Base-by-base conservation (phyloP, 2,113 vertebrate genomes). In the Hydropotes inermis region DNA sequence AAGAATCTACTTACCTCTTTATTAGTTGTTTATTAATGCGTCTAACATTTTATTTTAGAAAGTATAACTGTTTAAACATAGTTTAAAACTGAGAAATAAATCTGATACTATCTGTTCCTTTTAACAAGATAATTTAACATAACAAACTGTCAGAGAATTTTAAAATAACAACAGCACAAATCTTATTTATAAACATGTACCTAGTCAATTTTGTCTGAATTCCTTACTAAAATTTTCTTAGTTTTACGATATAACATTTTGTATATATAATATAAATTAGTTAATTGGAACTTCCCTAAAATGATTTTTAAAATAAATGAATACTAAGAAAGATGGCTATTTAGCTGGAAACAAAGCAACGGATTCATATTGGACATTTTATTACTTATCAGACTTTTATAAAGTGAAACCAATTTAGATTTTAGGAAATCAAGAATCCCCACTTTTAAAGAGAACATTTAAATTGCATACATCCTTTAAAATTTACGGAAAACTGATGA, bases 1-100 rank as follows among this genome's bases (percentile, higher is more conserved):
- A 89, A 86, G 55, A 79, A 57, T 87, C 2, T 54, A 98, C 94
- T 96, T 96, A 98, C 95, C 97, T 96, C 70, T 93, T 89, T 76
- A 50, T 57, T 50, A 89, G 52, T 28, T 81, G 11, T 39, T 97
- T 27, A 89, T 61, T 52, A 92, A 86, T 70, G 85, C 61, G 21
- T 57, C 19, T 96, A 39, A 96, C 5, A n/a, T 76, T 93, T 94
- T 52, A 85, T 93, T 79, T 92, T 54, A 94, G 64, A 95, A 52
- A 88, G 33, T 33, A 82, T 4, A 89, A 94, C 17, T 95, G 21
- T 47, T 89, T 70, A 92, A 92, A 36, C 3, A 92, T 21, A 95
- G 61, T 61, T 76, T 78, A 96, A 55, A 16, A 76, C 89, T 97
- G 92, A 89, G 13, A 94, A 82, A 55, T 85, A 52, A 91, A 50